phyloP scores from a whole-genome alignment of 2,797 vertebrate genomes.

The Sebastes iracundus region DNA sequence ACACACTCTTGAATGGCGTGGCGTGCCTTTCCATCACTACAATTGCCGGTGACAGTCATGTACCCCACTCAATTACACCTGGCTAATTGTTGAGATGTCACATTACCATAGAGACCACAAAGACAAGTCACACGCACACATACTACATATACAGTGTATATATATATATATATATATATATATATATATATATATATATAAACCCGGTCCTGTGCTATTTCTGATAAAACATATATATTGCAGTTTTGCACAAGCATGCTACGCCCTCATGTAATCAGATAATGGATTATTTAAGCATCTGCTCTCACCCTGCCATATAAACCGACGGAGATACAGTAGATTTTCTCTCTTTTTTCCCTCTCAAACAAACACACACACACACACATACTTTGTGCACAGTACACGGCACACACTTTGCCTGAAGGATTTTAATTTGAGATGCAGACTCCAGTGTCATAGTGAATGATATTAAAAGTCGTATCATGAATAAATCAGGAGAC shows the following conservation, averaged over 20 bases:
- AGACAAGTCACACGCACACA: slow-evolving; percentile 20
- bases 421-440: slow-evolving; percentile 84
- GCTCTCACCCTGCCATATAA: slow-evolving; percentile 31
- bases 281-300: slow-evolving; percentile 69
- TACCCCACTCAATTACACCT: slow-evolving; percentile 74
- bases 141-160: background rate
- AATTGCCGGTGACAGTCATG: slow-evolving; percentile 68
- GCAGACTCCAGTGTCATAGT: slow-evolving; percentile 82
- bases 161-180: background rate
- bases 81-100: slow-evolving; percentile 72
- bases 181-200: background rate
- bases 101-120: slow-evolving; percentile 40
- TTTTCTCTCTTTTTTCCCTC: slow-evolving; percentile 20
- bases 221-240: background rate
- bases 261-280: slow-evolving; percentile 52
- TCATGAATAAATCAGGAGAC: slow-evolving; percentile 86
- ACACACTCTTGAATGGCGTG: slow-evolving; percentile 58
- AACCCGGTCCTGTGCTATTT: too few relatives aligned
- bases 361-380: slow-evolving; percentile 24
- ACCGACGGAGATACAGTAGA: slow-evolving; percentile 45
- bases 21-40: slow-evolving; percentile 68
- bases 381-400: slow-evolving; percentile 23
- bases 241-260: slow-evolving; percentile 33
- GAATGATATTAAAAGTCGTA: slow-evolving; percentile 85
- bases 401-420: slow-evolving; percentile 69